phyloP scores from a whole-genome alignment of 2,888 invertebrate species.

The Mystacides longicornis region DNA sequence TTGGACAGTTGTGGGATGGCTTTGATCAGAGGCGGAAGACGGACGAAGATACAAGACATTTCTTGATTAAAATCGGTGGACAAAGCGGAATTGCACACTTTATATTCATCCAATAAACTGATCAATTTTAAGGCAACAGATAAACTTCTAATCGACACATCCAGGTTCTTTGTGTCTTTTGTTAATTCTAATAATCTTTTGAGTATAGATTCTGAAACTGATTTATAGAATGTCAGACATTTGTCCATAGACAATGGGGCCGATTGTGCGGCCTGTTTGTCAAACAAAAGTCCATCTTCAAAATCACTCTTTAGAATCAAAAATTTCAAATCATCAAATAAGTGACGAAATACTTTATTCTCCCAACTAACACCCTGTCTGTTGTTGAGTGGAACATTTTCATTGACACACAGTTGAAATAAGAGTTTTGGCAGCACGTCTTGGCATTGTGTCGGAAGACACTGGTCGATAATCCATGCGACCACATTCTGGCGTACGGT shows the following conservation, averaged over 20 bases:
- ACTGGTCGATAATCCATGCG: slow-evolving; percentile 33
- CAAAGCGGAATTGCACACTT: slow-evolving; percentile 3
- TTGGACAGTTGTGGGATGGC: neutral
- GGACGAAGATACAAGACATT: neutral
- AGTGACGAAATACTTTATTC: slow-evolving; percentile 29
- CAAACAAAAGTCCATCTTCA: slow-evolving; percentile 30
- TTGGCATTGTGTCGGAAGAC: slow-evolving; percentile 26
- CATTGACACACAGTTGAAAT: slow-evolving; percentile 33
- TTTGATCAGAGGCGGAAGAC: neutral
- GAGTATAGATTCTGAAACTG: slow-evolving; percentile 27
- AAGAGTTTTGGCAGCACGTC: slow-evolving; percentile 29
- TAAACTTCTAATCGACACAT: neutral
- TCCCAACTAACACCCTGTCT: too few species aligned
- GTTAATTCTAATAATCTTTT: neutral
- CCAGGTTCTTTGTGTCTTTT: too few species aligned
- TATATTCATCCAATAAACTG: slow-evolving; percentile 13
- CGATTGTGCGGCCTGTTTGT: neutral
- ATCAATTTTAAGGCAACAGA: slow-evolving; percentile 11
- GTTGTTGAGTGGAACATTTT: neutral
- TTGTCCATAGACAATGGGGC: neutral
- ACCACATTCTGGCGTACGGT: slow-evolving; percentile 34
- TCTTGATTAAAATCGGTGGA: neutral
- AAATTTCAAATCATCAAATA: slow-evolving; percentile 36
- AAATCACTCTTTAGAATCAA: slow-evolving; percentile 40
- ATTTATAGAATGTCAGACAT: slow-evolving; percentile 26